phyloP scores from a whole-genome alignment of 2,888 invertebrate species.

The Seladonia tumulorum region DNA sequence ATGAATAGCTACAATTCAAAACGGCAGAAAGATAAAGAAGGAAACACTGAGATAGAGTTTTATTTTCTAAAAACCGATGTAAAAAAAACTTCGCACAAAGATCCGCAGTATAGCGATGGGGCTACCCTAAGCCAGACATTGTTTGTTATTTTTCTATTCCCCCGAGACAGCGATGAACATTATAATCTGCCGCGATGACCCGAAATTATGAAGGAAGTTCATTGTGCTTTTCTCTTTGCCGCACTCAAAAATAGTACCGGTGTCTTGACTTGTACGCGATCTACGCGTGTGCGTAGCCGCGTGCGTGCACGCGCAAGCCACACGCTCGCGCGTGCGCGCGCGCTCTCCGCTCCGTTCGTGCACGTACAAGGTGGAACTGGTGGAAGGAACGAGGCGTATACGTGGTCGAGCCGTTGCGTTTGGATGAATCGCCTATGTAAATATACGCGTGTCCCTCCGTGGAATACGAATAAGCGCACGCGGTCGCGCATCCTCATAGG shows the following conservation, averaged over 20 bases:
- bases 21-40: too few species aligned
- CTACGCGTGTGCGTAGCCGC: slow-evolving; percentile 39
- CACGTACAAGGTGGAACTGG: background rate
- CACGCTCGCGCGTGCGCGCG: background rate
- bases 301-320: slow-evolving; percentile 5
- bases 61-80: too few species aligned
- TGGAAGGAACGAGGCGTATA: slow-evolving; percentile 19
- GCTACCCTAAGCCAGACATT: background rate
- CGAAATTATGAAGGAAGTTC: slow-evolving; percentile 80
- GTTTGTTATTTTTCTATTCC: background rate
- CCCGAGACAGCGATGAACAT: slow-evolving; percentile 58
- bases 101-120: background rate
- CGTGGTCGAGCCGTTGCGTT: slow-evolving; percentile 14
- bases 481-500: slow-evolving; percentile 23
- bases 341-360: background rate
- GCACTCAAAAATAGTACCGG: slow-evolving; percentile 77
- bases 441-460: slow-evolving; percentile 42
- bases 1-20: too few species aligned
- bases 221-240: slow-evolving; percentile 78
- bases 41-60: too few species aligned
- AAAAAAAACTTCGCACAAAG: background rate
- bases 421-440: slow-evolving; percentile 56
- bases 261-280: slow-evolving; percentile 61
- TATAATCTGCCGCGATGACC: slow-evolving; percentile 69
- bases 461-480: slow-evolving; percentile 48